These are phyloP conservation scores for Phengaris arion DNA, from an alignment of 2,888 invertebrate species.

Conservation along the genomic window DNA sequence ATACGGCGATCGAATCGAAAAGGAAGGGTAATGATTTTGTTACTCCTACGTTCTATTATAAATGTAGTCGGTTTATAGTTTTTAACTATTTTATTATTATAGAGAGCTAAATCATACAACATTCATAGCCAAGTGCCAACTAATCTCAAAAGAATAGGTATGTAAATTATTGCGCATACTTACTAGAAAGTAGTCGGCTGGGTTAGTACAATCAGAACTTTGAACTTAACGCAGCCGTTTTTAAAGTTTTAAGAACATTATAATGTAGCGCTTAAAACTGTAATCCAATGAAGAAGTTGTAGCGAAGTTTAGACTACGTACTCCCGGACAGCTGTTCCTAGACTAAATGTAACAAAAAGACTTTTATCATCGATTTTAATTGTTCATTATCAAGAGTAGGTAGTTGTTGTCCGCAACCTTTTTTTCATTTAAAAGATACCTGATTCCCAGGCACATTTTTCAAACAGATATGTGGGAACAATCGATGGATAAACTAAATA, in stretches of 20 bases:
- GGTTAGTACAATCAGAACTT: background rate
- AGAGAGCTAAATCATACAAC: no score
- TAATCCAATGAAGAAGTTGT: background rate
- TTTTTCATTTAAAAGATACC: no score
- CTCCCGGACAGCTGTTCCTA: background rate
- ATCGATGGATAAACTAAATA: no score
- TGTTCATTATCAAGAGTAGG: no score
- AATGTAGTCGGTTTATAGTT: no score
- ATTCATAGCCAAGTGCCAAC: no score
- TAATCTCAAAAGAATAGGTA: background rate
- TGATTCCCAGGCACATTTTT: no score
- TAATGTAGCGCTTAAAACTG: conserved; percentile 14
- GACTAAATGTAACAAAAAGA: background rate
- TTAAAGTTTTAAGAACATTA: conserved; percentile 8
- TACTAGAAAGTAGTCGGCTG: background rate
- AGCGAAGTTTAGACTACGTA: background rate
- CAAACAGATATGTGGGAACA: no score
- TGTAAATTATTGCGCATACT: background rate
- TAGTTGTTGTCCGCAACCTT: background rate
- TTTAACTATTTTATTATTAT: no score
- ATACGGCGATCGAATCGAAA: no score
- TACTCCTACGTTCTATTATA: no score
- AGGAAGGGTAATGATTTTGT: no score
- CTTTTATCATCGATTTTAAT: background rate
- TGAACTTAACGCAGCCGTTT: background rate